Evolutionary conservation across 2,888 invertebrate species (phyloP), one percentile per base, ranked within the genome.

Genomic region (Brachynemurus nebulosus): DNA sequence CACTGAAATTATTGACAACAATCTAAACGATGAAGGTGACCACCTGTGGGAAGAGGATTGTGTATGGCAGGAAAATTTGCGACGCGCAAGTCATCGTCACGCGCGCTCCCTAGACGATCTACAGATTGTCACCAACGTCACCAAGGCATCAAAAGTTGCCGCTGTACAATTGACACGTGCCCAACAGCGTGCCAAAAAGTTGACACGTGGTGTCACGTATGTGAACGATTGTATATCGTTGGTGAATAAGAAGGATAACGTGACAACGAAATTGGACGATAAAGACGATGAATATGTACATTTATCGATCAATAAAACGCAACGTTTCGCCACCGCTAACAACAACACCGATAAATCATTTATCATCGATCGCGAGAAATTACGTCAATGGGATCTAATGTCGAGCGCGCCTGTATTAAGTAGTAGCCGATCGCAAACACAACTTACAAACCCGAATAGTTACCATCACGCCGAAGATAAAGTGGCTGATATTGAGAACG

Each of bases 371-470:
- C 76, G 88, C 55, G 88, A 88, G 67, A 86, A 83, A 54, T 72
- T 88, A 54, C 74, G 88, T 42, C 88, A 88, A 59, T 88, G 88
- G 88, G 88, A 88, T 67, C 74, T 86, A 56, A 76, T 88, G 78
- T 88, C 88, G 47, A 86, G 86, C 69, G 86, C 65, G 40, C 64
- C 65, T 40, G 44, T 44, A 18, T 27, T 44, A 5, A 37, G 18
- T 19, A 18, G 37, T 3, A 18, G 37, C 12, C 17, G 20, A 20
- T n/a, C 11, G 7, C 14, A 37, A 18, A 16, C 17, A 7, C 30
- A 30, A 7, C 3, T 30, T 8, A 14, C n/a, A 12, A 14, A 12
- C 4, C 30, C 30, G 30, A 30, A 30, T 37, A 37, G 12, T 7
- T 12, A 12, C 12, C 3, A 4, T 6, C 14, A 12, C 2, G 39